Percentiles rank a stretch among this genome's conserved stretches.
Evolutionary conservation across 2,113 vertebrate species (phyloP).

Genomic region (Pogona vitticeps): DNA sequence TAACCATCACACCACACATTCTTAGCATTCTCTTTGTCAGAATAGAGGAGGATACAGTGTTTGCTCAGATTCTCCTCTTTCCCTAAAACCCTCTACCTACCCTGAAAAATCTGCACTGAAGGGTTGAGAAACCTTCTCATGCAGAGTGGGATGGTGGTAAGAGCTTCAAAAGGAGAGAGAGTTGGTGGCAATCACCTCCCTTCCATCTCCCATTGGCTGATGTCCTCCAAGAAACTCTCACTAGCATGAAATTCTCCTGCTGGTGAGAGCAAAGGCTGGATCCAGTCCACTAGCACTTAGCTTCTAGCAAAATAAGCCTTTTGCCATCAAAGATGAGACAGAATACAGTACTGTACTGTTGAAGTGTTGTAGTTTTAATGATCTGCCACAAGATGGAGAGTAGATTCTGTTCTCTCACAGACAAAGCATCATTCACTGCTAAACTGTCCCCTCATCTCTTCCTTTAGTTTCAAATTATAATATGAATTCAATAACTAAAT

Average conservation of each 20-base stretch:
- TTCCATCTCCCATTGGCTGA: background rate
- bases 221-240: background rate
- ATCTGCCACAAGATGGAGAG: constrained; percentile 67
- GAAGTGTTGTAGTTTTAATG: constrained; percentile 44
- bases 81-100: background rate
- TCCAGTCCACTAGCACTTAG: background rate
- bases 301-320: background rate
- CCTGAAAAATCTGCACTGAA: background rate
- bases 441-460: background rate
- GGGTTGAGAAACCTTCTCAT: background rate
- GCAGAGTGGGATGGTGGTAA: background rate
- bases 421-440: background rate
- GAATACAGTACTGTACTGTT: background rate
- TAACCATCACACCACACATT: background rate
- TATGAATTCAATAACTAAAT: background rate
- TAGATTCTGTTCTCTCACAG: constrained; percentile 25
- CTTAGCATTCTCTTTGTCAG: background rate
- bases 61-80: background rate
- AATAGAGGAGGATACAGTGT: background rate
- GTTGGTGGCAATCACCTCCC: background rate
- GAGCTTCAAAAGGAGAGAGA: too few species aligned
- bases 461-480: background rate
- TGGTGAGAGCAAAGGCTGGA: background rate
- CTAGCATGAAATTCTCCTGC: background rate
- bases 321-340: background rate